Evolutionary conservation across 2,888 invertebrate genomes (phyloP).

Genomic region (Therioaphis trifolii): DNA sequence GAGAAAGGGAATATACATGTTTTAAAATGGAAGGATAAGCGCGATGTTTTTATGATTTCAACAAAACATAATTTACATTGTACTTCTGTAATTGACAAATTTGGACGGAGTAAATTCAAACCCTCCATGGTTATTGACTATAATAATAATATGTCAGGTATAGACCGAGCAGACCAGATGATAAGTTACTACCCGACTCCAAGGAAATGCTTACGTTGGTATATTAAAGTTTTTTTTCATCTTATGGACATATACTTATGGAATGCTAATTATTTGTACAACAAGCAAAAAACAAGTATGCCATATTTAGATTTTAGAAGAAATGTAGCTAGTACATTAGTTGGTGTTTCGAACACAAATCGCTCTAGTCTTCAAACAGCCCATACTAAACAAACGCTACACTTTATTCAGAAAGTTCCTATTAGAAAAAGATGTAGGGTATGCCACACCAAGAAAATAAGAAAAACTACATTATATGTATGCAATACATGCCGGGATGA

Average conservation of each 20-base stretch:
- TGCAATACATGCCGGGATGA: background rate
- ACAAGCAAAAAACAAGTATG: constrained; percentile 17
- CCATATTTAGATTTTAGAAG: background rate
- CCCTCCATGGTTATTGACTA: background rate
- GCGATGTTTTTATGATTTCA: background rate
- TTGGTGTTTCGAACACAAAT: background rate
- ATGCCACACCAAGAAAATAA: background rate
- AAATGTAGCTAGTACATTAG: background rate
- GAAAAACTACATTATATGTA: background rate
- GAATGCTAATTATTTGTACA: constrained; percentile 32
- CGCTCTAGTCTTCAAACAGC: background rate
- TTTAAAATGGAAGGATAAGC: background rate
- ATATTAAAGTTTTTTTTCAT: constrained; percentile 33
- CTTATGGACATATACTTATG: constrained; percentile 18
- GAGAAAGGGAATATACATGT: background rate
- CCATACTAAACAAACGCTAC: background rate
- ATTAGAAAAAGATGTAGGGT: background rate
- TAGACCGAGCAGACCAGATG: constrained; percentile 20
- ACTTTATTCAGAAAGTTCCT: background rate
- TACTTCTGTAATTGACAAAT: background rate
- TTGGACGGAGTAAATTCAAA: background rate
- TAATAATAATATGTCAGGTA: background rate
- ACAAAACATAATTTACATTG: background rate
- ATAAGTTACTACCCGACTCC: constrained; percentile 1
- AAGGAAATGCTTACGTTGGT: constrained; percentile 9